Conservation (phyloP, 1,140 invertebrate species). For the Penaeus japonicus region DNA sequence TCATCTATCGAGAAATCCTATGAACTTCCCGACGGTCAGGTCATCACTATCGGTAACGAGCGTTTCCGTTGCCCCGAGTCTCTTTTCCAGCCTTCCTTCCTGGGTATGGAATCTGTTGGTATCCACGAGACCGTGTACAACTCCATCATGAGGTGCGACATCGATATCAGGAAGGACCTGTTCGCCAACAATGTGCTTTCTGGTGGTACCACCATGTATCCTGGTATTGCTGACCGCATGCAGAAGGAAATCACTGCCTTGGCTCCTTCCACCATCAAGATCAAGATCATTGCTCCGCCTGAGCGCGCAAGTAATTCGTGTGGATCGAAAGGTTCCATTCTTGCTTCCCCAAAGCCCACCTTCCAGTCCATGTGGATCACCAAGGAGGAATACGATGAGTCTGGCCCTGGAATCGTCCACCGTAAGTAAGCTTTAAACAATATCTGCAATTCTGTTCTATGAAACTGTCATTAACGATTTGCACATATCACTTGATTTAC, state of each 20-base stretch:
- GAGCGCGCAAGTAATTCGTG: too few species aligned
- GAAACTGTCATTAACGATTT: too few species aligned
- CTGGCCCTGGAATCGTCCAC: too few species aligned
- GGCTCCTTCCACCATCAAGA: too few species aligned
- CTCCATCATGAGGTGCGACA: conserved; percentile 89
- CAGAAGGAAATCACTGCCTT: conserved; percentile 93
- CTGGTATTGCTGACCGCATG: conserved; percentile 83
- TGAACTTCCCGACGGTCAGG: conserved; percentile 67
- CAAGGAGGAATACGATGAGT: too few species aligned
- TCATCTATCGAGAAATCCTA: conserved; percentile 66
- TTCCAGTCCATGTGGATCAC: too few species aligned
- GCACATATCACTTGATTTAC: too few species aligned
- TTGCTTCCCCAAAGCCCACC: too few species aligned
- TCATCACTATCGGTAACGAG: conserved; percentile 65
- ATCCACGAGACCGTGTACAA: conserved; percentile 79
- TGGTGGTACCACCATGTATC: conserved; percentile 83
- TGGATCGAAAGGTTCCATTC: too few species aligned
- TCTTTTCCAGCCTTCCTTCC: conserved; percentile 61
- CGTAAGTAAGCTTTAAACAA: too few species aligned
- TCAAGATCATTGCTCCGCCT: too few species aligned
- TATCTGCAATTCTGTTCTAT: too few species aligned
- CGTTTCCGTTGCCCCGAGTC: conserved; percentile 71
- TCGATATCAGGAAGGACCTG: conserved; percentile 83
- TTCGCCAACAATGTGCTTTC: conserved; percentile 85
- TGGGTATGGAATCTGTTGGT: conserved; percentile 66